Base-by-base conservation (phyloP, 2,113 vertebrate species). In the Cryptotis parvus region DNA sequence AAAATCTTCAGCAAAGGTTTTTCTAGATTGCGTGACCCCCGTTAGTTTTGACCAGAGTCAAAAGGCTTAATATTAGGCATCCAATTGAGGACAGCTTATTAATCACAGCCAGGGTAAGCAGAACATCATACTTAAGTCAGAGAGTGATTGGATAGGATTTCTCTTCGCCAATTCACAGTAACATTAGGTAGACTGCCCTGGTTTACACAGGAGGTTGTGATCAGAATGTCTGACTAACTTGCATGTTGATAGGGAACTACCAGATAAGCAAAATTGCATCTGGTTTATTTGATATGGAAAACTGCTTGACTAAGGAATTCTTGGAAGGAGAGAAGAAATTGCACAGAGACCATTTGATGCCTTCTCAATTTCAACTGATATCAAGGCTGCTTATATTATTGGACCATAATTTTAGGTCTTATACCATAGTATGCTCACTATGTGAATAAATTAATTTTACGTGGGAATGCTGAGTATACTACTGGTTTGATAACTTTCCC, bases 361-460 rank as follows among this genome's bases (percentile, higher is more conserved):
- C 3, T 31, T 77, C 27, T 7, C 55, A 22, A 26, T n/a, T 83
- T 87, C 4, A 72, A 43, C n/a, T 55, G 4, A 15, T 83, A 26
- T 79, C n/a, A 58, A 63, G 43, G 72, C 5, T 61, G 12, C 31
- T 29, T 3, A 39, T 31, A 35, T 15, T 49, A 33, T 15, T 52
- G 18, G 26, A 41, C 43, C 31, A 80, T 58, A 63, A 61, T 74
- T 91, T 83, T 70, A 86, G 69, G 26, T 6, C 43, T 80, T 82
- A 70, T 75, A 61, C n/a, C 29, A 20, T 27, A 4, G 7, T 77
- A 12, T 90, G 10, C 27, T 74, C 9, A 35, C 24, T 75, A n/a
- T 29, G 9, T 39, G 3, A 61, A 41, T 73, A 75, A 83, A 61
- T 61, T 43, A 76, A 77, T 77, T 88, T 81, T 81, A 93, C 65